Evolutionary conservation across 2,888 invertebrate species (phyloP), one percentile per base, ranked within the genome.

Genomic region (Sinohyriopsis cumingii): DNA sequence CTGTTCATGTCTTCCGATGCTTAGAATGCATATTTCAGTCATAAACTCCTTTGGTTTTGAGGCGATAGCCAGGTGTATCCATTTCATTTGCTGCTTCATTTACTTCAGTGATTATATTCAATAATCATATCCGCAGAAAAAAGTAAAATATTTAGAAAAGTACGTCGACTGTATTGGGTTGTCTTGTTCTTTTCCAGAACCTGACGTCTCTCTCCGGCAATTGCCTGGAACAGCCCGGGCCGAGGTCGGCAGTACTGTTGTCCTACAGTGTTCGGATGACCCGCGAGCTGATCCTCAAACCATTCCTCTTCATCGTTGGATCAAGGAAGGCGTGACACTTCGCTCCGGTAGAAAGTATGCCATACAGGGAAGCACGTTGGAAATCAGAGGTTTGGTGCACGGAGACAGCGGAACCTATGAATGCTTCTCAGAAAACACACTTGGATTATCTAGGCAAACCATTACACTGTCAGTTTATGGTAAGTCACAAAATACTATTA

Each of bases 181-280:
- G 9, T 33, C 9, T 33, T 33, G 9, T 33, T 9, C 7, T 9
- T 33, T 33, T 2, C 7, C 33, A 33, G 33, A 33, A 9, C 9
- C 33, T 33, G 33, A 33, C 9, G 33, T 33, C 9, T 9, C 33
- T 33, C 33, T 33, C 33, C 33, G 33, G 0, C 33, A 33, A 9
- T 33, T 33, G 9, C 33, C 33, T 9, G 87, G 90, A 61, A 87
- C 90, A 56, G 72, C 80, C 18, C 82, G 88, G 45, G 90, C 90
- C 1, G 82, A 86, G 1, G 83, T 86, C 63, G 92, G 93, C 59
- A 91, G 92, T 61, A 87, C 90, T 55, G 93, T 97, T 57, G 95
- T 95, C 88, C 90, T 98, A 77, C 95, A 95, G 0, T 98, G 98
- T 88, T 93, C 94, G 86, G 94, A 95, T 2, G 93, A 94, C 77